Percentiles rank a stretch among this genome's conserved stretches.
These are phyloP conservation scores for Ephydatia muelleri DNA, from an alignment of 37 sponge, comb jelly and placozoan species.

Conservation along the genomic window DNA sequence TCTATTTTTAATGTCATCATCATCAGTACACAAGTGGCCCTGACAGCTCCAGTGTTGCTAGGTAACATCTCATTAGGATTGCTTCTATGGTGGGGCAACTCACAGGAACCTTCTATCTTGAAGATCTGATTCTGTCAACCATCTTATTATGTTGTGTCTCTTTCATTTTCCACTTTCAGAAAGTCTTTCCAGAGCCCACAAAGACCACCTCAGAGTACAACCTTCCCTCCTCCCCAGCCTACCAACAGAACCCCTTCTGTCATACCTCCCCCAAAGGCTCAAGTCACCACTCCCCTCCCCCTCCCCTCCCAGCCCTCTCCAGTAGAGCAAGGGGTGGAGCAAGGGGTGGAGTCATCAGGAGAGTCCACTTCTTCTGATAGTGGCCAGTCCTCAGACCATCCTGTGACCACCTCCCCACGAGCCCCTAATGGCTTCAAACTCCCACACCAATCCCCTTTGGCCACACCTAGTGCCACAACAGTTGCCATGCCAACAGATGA, in stretches of 20 bases:
- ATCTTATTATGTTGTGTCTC: not conserved
- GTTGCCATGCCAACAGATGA: not conserved
- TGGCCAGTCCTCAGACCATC: not conserved
- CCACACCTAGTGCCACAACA: not conserved
- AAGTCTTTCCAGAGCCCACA: not conserved
- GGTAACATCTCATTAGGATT: too few species aligned
- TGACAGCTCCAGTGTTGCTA: too few species aligned
- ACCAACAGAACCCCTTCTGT: not conserved
- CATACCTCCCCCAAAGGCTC: not conserved
- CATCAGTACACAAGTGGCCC: too few species aligned
- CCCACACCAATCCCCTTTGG: not conserved
- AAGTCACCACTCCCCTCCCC: not conserved
- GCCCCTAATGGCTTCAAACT: not conserved
- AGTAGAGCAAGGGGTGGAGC: not conserved
- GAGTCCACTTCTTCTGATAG: not conserved
- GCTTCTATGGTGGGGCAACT: too few species aligned
- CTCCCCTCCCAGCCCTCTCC: not conserved
- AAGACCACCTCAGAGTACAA: not conserved
- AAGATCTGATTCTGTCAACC: too few species aligned
- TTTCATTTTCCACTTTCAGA: slow-evolving; percentile 6
- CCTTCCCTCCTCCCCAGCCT: not conserved
- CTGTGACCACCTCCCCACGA: not conserved
- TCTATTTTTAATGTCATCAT: too few species aligned
- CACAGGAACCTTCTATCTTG: too few species aligned
- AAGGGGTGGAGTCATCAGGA: not conserved